Base-by-base conservation (phyloP, 1,140 invertebrate genomes). In the Ceratitis capitata region DNA sequence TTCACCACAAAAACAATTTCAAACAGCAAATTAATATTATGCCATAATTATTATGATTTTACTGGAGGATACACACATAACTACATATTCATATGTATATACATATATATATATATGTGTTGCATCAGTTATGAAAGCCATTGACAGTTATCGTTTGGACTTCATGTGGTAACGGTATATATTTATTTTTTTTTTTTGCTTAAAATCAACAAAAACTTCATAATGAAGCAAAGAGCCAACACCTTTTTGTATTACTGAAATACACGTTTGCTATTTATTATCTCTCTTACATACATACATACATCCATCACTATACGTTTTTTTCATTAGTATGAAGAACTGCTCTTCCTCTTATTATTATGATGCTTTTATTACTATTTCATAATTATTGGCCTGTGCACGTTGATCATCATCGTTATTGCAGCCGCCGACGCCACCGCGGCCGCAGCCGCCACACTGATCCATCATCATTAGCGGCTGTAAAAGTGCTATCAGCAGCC, bases 401-500 rank as follows among this genome's bases (percentile, higher is more conserved):
- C 45, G 19, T 16, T 53, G 19, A 12, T 56, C 47, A 83, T 51
- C 82, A 53, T 82, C 82, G 19, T 83, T 56, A n/a, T n/a, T n/a
- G n/a, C n/a, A n/a, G n/a, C n/a, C n/a, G n/a, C n/a, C n/a, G n/a
- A n/a, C n/a, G n/a, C n/a, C n/a, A n/a, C n/a, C n/a, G n/a, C n/a
- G n/a, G n/a, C n/a, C n/a, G n/a, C n/a, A n/a, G n/a, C n/a, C n/a
- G n/a, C n/a, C n/a, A 26, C 82, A 32, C 47, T 83, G 47, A 83
- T 83, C 26, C 49, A 53, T 56, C 82, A 83, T 83, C 82, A 83
- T 83, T 53, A 83, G 47, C 82, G 53, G n/a, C n/a, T n/a, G 47
- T 56, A 83, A 53, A 83, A 53, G n/a, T 56, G 51, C 47, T 56
- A 83, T 83, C 82, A 83, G 47, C 49, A 16, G 47, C 49, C 29